These are phyloP conservation scores for Nomada fabriciana DNA, from an alignment of 2,888 invertebrate species.

Conservation along the genomic window DNA sequence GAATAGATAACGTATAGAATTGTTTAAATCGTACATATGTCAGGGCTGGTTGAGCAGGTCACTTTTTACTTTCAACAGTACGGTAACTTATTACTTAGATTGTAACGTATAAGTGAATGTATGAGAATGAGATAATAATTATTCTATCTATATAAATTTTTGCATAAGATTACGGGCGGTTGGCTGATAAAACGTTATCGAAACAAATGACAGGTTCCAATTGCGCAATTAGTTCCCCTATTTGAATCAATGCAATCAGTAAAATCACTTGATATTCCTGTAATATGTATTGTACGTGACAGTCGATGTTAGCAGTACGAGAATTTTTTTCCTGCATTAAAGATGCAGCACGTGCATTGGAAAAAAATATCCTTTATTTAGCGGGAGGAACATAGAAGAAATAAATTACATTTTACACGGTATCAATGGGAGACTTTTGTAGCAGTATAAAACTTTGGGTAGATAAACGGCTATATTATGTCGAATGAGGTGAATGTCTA, in stretches of 20 bases:
- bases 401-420: constrained; percentile 35
- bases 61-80: background rate
- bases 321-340: constrained; percentile 3
- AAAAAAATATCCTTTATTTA: constrained; percentile 3
- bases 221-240: background rate
- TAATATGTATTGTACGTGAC: no score
- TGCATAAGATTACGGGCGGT: no score
- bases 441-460: background rate
- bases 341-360: background rate
- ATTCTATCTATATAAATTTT: no score
- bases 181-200: no score
- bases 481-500: background rate
- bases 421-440: constrained; percentile 6
- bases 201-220: background rate
- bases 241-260: background rate
- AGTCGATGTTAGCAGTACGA: background rate
- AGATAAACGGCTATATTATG: background rate
- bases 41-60: background rate
- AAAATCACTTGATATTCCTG: background rate
- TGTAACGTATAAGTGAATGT: background rate
- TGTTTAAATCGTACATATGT: background rate
- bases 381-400: background rate
- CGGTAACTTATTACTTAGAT: background rate
- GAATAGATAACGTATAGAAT: constrained; percentile 4
- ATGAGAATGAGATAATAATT: no score